These are phyloP conservation scores for Ostrea edulis DNA, from an alignment of 1,140 invertebrate genomes.

Conservation along the genomic window DNA sequence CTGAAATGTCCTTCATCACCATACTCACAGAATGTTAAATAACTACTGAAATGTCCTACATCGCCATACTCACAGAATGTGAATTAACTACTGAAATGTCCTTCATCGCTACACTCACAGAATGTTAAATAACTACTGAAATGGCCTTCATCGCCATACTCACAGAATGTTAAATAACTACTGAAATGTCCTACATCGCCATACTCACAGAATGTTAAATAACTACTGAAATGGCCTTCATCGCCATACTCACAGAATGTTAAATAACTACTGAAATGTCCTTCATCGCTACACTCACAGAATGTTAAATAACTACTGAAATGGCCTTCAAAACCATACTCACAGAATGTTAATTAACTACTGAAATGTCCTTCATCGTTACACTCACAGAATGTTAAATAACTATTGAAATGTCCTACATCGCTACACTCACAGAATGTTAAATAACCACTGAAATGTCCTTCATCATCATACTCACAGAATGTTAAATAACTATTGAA, in stretches of 20 bases:
- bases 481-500: slow-evolving; percentile 83
- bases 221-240: slow-evolving; percentile 79
- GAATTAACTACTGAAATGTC: slow-evolving; percentile 82
- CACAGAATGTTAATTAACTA: slow-evolving; percentile 83
- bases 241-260: slow-evolving; percentile 80
- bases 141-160: slow-evolving; percentile 47
- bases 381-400: slow-evolving; percentile 82
- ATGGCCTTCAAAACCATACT: slow-evolving; percentile 46
- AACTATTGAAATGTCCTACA: slow-evolving; percentile 79
- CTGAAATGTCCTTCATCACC: slow-evolving; percentile 45
- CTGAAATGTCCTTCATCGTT: slow-evolving; percentile 50
- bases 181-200: slow-evolving; percentile 50
- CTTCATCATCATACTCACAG: slow-evolving; percentile 77
- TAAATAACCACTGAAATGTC: slow-evolving; percentile 82
- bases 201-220: slow-evolving; percentile 82
- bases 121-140: slow-evolving; percentile 83
- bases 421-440: slow-evolving; percentile 80
- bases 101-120: slow-evolving; percentile 77
- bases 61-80: slow-evolving; percentile 80
- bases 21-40: slow-evolving; percentile 82
- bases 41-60: slow-evolving; percentile 79
- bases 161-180: slow-evolving; percentile 83
- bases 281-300: slow-evolving; percentile 77
- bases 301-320: slow-evolving; percentile 83
- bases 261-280: slow-evolving; percentile 82